Evolutionary conservation across 2,888 invertebrate species (phyloP), one percentile per base, ranked within the genome.

Genomic region (Thymelicus acteon): DNA sequence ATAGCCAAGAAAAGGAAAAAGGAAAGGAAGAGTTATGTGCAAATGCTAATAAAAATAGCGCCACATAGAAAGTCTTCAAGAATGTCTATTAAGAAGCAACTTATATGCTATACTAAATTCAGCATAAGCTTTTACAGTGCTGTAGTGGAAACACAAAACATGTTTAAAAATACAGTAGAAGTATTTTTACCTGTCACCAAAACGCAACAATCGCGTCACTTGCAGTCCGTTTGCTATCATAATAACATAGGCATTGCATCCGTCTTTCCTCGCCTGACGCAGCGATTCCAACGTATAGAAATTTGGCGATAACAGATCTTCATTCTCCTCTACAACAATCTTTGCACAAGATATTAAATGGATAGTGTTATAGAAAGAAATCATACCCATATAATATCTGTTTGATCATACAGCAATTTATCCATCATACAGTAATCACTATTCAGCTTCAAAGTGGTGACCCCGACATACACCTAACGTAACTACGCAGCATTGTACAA

Each of bases 191-290:
- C 95, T 95, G 83, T 97, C 97, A 0, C 96, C 95, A 85, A 96
- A 97, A 78, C 90, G 89, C n/a, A 97, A 83, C 40, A 97, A 92
- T 72, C 96, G 89, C 0, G 95, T 88, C 0, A 95, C 92, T 91
- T 97, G 96, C 64, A 95, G 82, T 0, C 96, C 97, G 86, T 97
- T 97, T 0, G 96, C 91, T 31, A 97, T 86, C 10, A 97, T 91
- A 72, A 97, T 95, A 44, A 97, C 85, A 79, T 97, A 96, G 6
- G 95, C 89, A 78, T 96, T 95, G 81, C 97, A 97, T 31, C 96
- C 96, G 66, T 95, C 94, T 72, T 91, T 92, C 79, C 95, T 95
- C 6, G 95, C 94, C 76, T 94, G 92, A 40, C 93, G 82, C 70
- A 97, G 80, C 0, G 95, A 89, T 72, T 94, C 91, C 74, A 96